phyloP scores from a whole-genome alignment of 2,888 invertebrate genomes.

The Apamea crenata region DNA sequence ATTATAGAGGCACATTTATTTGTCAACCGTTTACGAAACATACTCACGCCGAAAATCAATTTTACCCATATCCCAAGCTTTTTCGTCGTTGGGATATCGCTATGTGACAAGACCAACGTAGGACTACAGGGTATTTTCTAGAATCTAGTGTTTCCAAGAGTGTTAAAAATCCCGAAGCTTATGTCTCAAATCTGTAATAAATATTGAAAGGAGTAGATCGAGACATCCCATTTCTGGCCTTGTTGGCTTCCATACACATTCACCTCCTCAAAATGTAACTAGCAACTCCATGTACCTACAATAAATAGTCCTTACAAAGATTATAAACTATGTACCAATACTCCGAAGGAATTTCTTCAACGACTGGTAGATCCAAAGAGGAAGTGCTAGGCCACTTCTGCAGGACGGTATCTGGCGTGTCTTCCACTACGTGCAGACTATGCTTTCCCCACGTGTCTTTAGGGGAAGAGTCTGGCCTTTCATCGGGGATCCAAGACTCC shows the following conservation, averaged over 20 bases:
- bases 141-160: not conserved
- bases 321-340: conserved; percentile 74
- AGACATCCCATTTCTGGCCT: not conserved
- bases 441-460: conserved; percentile 83
- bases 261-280: not conserved
- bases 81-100: too few species aligned
- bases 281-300: not conserved
- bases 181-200: not conserved
- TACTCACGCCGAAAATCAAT: not conserved
- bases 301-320: not conserved
- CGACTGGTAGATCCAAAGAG: conserved; percentile 77
- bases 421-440: conserved; percentile 76
- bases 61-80: not conserved
- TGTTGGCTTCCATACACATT: not conserved
- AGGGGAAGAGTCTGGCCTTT: conserved; percentile 81
- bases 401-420: conserved; percentile 69
- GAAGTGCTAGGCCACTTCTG: conserved; percentile 72
- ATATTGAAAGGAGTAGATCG: not conserved
- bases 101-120: not conserved
- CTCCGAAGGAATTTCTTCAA: conserved; percentile 81
- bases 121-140: not conserved
- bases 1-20: conserved; percentile 11
- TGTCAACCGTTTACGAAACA: not conserved
- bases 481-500: conserved; percentile 85
- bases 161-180: not conserved